These are phyloP conservation scores for Diphyllodes magnificus DNA, from an alignment of 2,113 vertebrate genomes.

Conservation along the genomic window DNA sequence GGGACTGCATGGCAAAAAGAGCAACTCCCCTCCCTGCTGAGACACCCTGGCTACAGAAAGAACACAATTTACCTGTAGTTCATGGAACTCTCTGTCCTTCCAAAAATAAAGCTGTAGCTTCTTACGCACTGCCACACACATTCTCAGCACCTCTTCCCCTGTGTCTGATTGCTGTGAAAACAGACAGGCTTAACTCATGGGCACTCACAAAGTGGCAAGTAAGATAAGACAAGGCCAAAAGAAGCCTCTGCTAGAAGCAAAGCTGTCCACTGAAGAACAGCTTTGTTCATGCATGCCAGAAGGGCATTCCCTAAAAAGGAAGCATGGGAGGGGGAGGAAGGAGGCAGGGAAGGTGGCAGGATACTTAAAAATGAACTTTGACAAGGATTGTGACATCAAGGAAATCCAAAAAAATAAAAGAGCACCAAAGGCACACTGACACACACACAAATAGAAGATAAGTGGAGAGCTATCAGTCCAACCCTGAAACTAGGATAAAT, in stretches of 20 bases:
- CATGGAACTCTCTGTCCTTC: conserved; percentile 94
- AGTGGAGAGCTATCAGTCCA: not conserved
- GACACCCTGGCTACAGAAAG: not conserved
- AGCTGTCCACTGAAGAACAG: not conserved
- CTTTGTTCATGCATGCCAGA: not conserved
- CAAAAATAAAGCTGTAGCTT: conserved; percentile 96
- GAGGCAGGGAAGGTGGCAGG: rapidly evolving
- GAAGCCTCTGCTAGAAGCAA: not conserved
- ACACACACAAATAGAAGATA: not conserved
- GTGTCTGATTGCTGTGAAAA: conserved; percentile 77
- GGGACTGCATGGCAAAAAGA: not conserved
- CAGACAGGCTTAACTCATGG: not conserved
- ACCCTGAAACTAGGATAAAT: not conserved
- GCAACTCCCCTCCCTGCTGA: not conserved
- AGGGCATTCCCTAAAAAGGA: not conserved
- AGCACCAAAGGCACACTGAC: not conserved
- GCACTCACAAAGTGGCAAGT: not conserved
- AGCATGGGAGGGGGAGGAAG: not conserved
- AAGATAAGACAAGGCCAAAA: not conserved
- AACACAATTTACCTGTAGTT: conserved; percentile 75
- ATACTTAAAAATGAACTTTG: not conserved
- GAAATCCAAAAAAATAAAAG: not conserved
- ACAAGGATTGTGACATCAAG: not conserved
- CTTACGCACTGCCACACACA: conserved; percentile 96
- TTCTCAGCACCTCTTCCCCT: conserved; percentile 86